phyloP scores from a whole-genome alignment of 2,797 vertebrate genomes.

The Picus viridis region DNA sequence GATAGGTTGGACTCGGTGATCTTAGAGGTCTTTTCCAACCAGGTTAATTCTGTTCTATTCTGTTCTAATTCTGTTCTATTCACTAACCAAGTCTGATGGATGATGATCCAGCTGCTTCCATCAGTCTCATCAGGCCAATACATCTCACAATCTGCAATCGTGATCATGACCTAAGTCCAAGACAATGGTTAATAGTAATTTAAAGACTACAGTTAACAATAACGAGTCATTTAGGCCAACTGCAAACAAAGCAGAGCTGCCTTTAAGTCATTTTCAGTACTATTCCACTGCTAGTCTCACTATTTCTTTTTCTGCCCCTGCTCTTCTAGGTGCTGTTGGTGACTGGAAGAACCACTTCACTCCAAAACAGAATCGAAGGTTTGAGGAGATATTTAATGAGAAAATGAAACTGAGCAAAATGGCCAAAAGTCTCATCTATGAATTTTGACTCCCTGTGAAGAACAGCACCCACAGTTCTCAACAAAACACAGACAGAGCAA shows the following conservation, averaged over 20 bases:
- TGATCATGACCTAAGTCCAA: not conserved
- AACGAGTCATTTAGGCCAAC: not conserved
- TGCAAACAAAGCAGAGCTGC: not conserved
- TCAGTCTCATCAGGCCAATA: not conserved
- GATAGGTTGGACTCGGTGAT: no score
- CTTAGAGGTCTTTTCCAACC: no score
- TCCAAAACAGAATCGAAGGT: slow-evolving; percentile 76
- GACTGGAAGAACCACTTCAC: slow-evolving; percentile 84
- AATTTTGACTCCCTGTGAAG: slow-evolving; percentile 48
- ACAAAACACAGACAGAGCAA: not conserved
- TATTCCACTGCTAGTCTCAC: not conserved
- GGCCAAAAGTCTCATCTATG: slow-evolving; percentile 72
- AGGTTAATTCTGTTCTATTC: no score
- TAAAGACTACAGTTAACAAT: not conserved
- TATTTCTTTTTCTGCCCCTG: not conserved
- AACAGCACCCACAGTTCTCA: not conserved
- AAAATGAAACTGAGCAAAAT: slow-evolving; percentile 81
- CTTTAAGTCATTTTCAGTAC: not conserved
- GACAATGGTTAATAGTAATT: no score
- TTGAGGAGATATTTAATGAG: slow-evolving; percentile 78
- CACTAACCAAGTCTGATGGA: not conserved
- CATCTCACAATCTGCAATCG: not conserved
- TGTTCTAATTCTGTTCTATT: no score
- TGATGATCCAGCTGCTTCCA: not conserved
- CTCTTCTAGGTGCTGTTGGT: slow-evolving; percentile 74